Evolutionary conservation across 2,113 vertebrate genomes (phyloP), one percentile per base, ranked within the genome.

Genomic region (Dicaeum eximium): DNA sequence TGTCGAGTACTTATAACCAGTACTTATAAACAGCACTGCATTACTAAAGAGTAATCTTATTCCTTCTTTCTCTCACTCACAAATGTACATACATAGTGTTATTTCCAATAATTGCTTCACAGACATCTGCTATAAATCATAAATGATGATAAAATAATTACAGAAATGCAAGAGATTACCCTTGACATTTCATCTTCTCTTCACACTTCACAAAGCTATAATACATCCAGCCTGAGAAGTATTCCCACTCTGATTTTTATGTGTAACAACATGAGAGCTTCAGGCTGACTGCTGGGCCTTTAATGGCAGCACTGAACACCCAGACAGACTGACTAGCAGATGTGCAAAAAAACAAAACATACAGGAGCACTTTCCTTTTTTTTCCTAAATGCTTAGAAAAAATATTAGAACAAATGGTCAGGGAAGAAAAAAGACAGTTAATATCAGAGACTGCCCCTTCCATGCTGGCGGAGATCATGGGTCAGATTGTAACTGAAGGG

Each of bases 111-210:
- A 80, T 38, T 80, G 10, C 60, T 91, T 77, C 45, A 74, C 33
- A 87, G 45, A 67, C 62, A 83, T 95, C 91, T 97, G 88, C 67
- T 95, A n/a, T 80, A 84, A 86, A 88, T 94, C 18, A 4, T 45
- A 88, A 97, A 92, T 30, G 0, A 87, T 93, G 86, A 94, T 90
- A 92, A 94, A 97, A 88, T 90, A 93, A 95, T 92, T 82, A 81
- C 66, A 93, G 90, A 78, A 70, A 86, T 71, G 33, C 1, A 85
- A 85, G 74, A 2, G 1, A 7, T 80, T 93, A 82, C 40, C 57
- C 48, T 91, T 94, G 80, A 65, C 71, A 92, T 92, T 94, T 96
- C 28, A 73, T 94, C 80, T 93, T 45, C n/a, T 92, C 35, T 72
- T 93, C 45, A 78, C 60, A 65, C 28, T 93, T 95, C 5, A 5